Evolutionary conservation across 2,113 vertebrate genomes (phyloP).

Genomic region (Pomatostomus ruficeps): DNA sequence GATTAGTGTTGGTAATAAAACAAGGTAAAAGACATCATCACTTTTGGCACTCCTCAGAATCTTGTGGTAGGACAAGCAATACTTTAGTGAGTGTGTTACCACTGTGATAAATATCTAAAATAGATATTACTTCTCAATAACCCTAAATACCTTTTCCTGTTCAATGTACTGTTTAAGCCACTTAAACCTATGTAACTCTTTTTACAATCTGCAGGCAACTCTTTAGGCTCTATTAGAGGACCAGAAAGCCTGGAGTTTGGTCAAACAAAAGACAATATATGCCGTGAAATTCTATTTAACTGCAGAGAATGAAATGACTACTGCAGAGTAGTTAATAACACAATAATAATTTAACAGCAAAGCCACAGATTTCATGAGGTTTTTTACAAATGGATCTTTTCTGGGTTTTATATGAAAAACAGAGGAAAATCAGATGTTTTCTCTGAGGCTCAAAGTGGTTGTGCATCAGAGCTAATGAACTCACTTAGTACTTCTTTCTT

Average conservation of each 20-base stretch:
- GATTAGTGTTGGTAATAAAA: neutral
- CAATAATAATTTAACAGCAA: neutral
- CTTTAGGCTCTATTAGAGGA: neutral
- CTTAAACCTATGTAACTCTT: neutral
- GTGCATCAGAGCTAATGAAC: neutral
- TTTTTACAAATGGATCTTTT: neutral
- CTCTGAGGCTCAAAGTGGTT: neutral
- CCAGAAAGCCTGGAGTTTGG: neutral
- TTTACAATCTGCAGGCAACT: neutral
- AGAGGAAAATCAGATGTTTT: neutral
- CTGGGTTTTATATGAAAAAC: neutral
- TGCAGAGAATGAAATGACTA: neutral
- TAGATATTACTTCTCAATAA: neutral
- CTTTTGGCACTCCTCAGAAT: neutral
- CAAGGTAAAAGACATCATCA: rapidly evolving
- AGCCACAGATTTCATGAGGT: neutral
- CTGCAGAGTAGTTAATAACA: neutral
- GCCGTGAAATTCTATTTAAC: neutral
- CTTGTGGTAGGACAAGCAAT: neutral
- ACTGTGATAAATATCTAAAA: neutral
- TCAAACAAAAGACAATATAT: neutral
- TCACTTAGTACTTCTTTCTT: neutral
- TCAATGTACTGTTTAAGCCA: neutral
- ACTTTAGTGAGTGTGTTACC: neutral
- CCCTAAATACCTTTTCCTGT: neutral